Percentiles rank a stretch among this genome's conserved stretches.
phyloP scores from a whole-genome alignment of 2,888 invertebrate genomes.

The Steromphala cineraria region DNA sequence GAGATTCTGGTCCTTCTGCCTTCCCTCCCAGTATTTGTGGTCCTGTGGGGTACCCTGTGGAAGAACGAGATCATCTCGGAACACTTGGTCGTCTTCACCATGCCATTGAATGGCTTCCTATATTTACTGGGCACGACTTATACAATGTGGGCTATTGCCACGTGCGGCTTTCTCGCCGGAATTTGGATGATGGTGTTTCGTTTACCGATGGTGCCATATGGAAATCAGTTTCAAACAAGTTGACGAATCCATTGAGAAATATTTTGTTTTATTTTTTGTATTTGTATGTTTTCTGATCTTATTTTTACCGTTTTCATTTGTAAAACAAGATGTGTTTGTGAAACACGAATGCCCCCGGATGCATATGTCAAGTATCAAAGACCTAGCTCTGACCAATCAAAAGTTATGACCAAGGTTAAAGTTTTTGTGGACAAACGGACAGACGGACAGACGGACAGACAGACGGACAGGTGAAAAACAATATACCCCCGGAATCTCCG shows the following conservation, averaged over 20 bases:
- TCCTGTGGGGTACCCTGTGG: slow-evolving; percentile 63
- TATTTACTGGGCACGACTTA: slow-evolving; percentile 57
- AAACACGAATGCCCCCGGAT: too few relatives aligned
- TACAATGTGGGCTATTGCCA: slow-evolving; percentile 54
- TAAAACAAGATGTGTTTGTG: too few relatives aligned
- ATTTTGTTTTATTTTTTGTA: too few relatives aligned
- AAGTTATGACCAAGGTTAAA: too few relatives aligned
- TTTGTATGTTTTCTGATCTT: too few relatives aligned
- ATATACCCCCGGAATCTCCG: too few relatives aligned
- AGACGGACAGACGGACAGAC: too few relatives aligned
- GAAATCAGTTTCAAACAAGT: neutral
- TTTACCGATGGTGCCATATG: slow-evolving; percentile 52
- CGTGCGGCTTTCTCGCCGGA: slow-evolving; percentile 50
- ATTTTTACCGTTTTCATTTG: too few relatives aligned
- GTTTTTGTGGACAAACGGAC: too few relatives aligned
- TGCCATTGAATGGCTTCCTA: slow-evolving; percentile 57
- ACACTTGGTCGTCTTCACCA: slow-evolving; percentile 59
- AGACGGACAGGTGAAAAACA: too few relatives aligned
- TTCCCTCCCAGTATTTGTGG: slow-evolving; percentile 54
- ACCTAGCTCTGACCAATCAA: too few relatives aligned
- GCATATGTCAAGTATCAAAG: too few relatives aligned
- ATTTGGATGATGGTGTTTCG: slow-evolving; percentile 63
- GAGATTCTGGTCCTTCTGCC: slow-evolving; percentile 53
- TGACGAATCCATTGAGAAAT: neutral
- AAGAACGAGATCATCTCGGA: slow-evolving; percentile 51